These are phyloP conservation scores for Samia ricini DNA, from an alignment of 1,140 invertebrate species.

Conservation along the genomic window DNA sequence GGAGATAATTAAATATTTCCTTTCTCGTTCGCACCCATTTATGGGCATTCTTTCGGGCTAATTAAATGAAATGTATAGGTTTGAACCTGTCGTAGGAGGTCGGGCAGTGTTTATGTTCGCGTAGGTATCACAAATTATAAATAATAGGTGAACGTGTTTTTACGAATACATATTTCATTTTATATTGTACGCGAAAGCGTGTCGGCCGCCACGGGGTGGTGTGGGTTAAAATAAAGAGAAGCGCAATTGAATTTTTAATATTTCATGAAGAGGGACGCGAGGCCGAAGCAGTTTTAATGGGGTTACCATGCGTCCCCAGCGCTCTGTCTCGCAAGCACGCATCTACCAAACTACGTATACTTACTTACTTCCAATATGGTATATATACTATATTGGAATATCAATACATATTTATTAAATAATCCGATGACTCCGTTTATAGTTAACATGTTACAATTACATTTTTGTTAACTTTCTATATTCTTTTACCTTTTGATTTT, in stretches of 20 bases:
- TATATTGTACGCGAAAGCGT: conserved; percentile 70
- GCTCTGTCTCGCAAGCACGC: conserved; percentile 11
- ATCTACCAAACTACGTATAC: too few species aligned
- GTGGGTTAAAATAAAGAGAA: conserved; percentile 78
- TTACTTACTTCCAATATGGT: too few species aligned
- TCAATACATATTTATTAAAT: too few species aligned
- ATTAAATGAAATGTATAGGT: too few species aligned
- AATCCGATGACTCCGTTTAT: too few species aligned
- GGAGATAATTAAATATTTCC: too few species aligned
- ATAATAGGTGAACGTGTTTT: conserved; percentile 76
- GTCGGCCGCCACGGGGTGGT: conserved; percentile 51
- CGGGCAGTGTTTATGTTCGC: conserved; percentile 12
- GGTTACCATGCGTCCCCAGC: conserved; percentile 41
- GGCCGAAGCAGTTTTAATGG: conserved; percentile 72
- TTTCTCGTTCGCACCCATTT: too few species aligned
- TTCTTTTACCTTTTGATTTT: too few species aligned
- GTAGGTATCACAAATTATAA: conserved; percentile 71
- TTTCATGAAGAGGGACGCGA: conserved; percentile 75
- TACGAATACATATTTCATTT: conserved; percentile 77
- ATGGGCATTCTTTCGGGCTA: too few species aligned
- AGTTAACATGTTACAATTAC: too few species aligned
- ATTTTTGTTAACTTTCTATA: too few species aligned
- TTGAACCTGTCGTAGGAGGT: not conserved
- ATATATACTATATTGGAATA: too few species aligned
- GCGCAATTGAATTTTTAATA: conserved; percentile 80